Evolutionary conservation across 2,888 invertebrate genomes (phyloP).

Genomic region (Drosophila yooni): DNA sequence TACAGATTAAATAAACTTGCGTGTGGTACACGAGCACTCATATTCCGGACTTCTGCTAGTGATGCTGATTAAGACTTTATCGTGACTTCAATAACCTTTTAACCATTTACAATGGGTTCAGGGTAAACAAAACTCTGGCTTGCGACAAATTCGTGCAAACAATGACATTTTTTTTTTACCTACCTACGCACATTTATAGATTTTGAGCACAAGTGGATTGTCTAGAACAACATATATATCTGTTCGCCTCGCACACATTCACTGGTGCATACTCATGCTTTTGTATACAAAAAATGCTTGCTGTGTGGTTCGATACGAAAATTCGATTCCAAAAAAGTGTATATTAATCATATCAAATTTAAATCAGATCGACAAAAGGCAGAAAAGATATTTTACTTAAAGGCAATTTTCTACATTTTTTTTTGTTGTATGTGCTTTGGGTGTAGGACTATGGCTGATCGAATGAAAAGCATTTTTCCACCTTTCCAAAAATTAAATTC

Average conservation of each 20-base stretch:
- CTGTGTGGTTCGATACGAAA: neutral
- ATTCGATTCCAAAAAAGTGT: neutral
- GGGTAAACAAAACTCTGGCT: neutral
- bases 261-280: too few relatives aligned
- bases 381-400: neutral
- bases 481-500: neutral
- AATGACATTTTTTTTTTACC: neutral
- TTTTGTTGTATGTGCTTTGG: neutral
- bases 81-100: neutral
- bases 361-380: neutral
- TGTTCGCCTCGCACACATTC: neutral
- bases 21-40: neutral
- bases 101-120: neutral
- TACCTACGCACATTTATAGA: neutral
- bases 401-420: too few relatives aligned
- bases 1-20: neutral
- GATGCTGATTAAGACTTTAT: neutral
- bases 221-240: neutral
- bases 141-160: neutral
- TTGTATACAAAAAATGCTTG: neutral
- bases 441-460: neutral
- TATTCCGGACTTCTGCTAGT: neutral
- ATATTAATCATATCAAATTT: neutral
- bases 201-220: neutral
- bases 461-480: neutral